These are phyloP conservation scores for Dipodomys spectabilis DNA, from an alignment of 2,113 vertebrate species.

Conservation along the genomic window DNA sequence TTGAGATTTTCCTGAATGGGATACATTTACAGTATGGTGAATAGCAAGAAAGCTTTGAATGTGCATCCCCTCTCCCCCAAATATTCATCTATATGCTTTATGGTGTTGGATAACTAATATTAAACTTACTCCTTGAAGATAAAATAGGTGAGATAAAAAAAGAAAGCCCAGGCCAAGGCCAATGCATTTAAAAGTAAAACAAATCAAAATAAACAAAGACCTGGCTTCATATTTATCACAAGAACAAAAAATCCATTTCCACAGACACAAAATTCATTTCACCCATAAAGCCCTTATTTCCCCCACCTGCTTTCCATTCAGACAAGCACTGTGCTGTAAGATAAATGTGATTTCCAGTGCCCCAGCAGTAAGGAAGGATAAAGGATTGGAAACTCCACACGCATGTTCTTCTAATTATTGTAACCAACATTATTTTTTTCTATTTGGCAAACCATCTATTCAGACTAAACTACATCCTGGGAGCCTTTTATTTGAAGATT, in stretches of 20 bases:
- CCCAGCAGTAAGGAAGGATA: conserved; percentile 66
- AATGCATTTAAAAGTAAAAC: neutral
- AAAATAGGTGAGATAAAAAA: conserved; percentile 56
- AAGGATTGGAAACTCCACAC: conserved; percentile 66
- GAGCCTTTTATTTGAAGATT: conserved; percentile 68
- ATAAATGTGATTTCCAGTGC: conserved; percentile 69
- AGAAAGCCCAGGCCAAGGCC: conserved; percentile 17
- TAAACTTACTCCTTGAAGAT: conserved; percentile 30
- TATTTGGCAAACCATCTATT: conserved; percentile 66
- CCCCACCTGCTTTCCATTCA: conserved; percentile 58
- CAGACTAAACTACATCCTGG: conserved; percentile 67
- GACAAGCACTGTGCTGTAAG: conserved; percentile 58
- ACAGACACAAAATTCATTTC: conserved; percentile 78
- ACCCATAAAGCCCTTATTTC: conserved; percentile 64
- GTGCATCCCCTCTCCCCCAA: neutral
- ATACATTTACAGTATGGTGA: neutral
- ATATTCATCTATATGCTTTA: neutral
- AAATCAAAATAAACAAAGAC: neutral
- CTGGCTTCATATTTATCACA: conserved; percentile 71
- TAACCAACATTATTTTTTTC: conserved; percentile 65
- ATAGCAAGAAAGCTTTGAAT: neutral
- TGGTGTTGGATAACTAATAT: neutral
- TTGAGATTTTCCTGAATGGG: neutral
- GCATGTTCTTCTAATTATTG: conserved; percentile 58
- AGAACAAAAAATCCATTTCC: conserved; percentile 72